Evolutionary conservation across 2,888 invertebrate species (phyloP).

Genomic region (Ariolimax columbianus): DNA sequence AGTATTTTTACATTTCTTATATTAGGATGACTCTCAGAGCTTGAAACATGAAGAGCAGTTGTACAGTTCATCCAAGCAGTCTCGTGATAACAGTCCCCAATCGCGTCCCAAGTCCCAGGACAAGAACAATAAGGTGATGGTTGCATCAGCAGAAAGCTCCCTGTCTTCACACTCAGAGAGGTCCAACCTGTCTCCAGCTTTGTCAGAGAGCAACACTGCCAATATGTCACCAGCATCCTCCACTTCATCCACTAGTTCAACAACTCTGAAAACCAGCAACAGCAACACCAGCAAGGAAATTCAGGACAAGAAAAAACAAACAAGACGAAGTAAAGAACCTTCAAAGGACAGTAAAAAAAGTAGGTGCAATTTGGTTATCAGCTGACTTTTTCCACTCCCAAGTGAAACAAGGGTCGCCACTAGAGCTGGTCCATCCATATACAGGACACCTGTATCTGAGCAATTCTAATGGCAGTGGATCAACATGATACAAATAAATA

Average conservation of each 20-base stretch:
- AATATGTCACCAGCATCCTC: slow-evolving; percentile 49
- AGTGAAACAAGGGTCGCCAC: too few species aligned
- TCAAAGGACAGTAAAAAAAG: slow-evolving; percentile 32
- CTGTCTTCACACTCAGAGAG: slow-evolving; percentile 38
- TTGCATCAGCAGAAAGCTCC: slow-evolving; percentile 4
- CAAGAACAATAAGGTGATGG: slow-evolving; percentile 36
- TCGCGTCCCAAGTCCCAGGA: slow-evolving; percentile 40
- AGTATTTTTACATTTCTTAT: not conserved
- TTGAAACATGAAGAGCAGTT: slow-evolving; percentile 30
- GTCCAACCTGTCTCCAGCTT: slow-evolving; percentile 40
- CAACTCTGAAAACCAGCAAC: not conserved
- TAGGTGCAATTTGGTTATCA: not conserved
- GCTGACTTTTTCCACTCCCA: too few species aligned
- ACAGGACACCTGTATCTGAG: too few species aligned
- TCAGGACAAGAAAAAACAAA: slow-evolving; percentile 57
- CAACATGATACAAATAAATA: too few species aligned
- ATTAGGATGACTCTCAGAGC: slow-evolving; percentile 11
- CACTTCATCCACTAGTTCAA: slow-evolving; percentile 31
- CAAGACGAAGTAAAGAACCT: slow-evolving; percentile 56
- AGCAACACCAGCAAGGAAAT: slow-evolving; percentile 23
- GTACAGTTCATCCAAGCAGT: slow-evolving; percentile 43
- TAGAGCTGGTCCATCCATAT: too few species aligned
- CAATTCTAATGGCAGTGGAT: too few species aligned
- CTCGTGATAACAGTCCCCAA: slow-evolving; percentile 44
- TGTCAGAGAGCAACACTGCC: slow-evolving; percentile 43